Evolutionary conservation across 2,113 vertebrate genomes (phyloP), one percentile per base, ranked within the genome.

Genomic region (Cavia aperea): DNA sequence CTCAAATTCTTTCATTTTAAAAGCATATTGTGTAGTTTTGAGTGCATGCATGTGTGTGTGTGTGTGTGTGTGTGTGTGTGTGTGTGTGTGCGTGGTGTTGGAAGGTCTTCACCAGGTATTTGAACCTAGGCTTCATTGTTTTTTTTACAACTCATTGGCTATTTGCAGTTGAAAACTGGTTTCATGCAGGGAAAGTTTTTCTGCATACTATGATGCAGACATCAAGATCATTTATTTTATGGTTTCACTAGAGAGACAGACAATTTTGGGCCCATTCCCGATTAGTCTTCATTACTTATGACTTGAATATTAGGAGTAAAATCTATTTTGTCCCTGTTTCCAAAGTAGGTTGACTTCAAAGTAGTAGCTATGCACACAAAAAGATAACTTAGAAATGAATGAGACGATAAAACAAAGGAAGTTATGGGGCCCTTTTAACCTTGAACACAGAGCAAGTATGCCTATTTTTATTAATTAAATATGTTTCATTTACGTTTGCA

Each of bases 401-500:
- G 26, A 85, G 9, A 3, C 65, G 51, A 0, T 66, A 65, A 88
- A 79, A 88, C 66, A 89, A 95, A 77, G 60, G n/a, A 92, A 79
- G 43, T 70, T 36, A n/a, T 7, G 13, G 26, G 0, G 54, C 5
- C 5, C 6, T 72, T 7, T 23, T 72, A 43, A 56, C 15, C 13
- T 46, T 2, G 54, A 1, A 87, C 86, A 43, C 36, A 12, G 12
- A 90, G 26, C 10, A 86, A 5, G 2, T 33, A 18, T 51, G 2
- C 18, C 82, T 82, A 46, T 88, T n/a, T 83, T 86, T 83, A 72
- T 7, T 88, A 96, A 96, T 94, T 90, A 91, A 88, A 83, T 78
- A 79, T 6, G 90, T 94, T 86, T 91, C 23, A 88, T 94, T 95
- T 94, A 51, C 10, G 60, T 94, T 89, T 89, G 46, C 16, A 70